A percentile compares a stretch with the other conserved stretches of the same genome.
Conservation (phyloP, 1,140 invertebrate species). For the Monomorium pharaonis region DNA sequence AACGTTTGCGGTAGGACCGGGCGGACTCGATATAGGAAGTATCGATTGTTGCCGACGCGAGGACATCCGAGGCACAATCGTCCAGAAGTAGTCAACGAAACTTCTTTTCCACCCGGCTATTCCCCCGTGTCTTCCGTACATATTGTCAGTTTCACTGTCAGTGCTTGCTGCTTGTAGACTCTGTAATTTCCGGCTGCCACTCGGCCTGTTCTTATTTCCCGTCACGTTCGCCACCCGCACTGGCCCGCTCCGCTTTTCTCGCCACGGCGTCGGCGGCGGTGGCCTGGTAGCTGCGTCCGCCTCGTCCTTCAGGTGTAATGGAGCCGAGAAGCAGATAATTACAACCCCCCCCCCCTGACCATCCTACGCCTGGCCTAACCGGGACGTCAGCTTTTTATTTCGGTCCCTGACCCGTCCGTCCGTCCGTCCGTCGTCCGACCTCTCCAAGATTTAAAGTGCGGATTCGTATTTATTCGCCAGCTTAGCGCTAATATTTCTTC, state of each 20-base stretch:
- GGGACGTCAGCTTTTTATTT: constrained; percentile 45
- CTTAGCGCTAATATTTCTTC: constrained; percentile 54
- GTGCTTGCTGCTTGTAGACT: constrained; percentile 69
- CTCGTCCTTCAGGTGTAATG: constrained; percentile 79
- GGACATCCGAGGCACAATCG: constrained; percentile 60
- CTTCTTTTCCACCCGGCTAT: constrained; percentile 51
- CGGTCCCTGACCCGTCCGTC: constrained; percentile 27
- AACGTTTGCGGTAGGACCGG: background rate
- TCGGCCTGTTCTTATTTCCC: constrained; percentile 83
- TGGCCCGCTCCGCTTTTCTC: constrained; percentile 69
- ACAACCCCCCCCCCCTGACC: constrained; percentile 70
- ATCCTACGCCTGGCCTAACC: constrained; percentile 58
- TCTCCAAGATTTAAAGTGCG: constrained; percentile 46
- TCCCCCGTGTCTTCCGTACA: constrained; percentile 62
- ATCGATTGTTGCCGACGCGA: constrained; percentile 24
- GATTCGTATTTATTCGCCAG: constrained; percentile 51
- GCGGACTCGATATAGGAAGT: background rate
- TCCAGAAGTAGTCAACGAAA: constrained; percentile 48
- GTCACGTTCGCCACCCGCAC: constrained; percentile 78
- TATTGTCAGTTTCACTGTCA: constrained; percentile 69
- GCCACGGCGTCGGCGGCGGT: constrained; percentile 16
- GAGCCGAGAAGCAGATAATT: constrained; percentile 82
- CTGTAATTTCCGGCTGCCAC: constrained; percentile 83
- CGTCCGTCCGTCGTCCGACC: constrained; percentile 5
- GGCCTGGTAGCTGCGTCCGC: constrained; percentile 36